These are phyloP conservation scores for Latrodectus elegans DNA, from an alignment of 2,888 invertebrate species.

Conservation along the genomic window DNA sequence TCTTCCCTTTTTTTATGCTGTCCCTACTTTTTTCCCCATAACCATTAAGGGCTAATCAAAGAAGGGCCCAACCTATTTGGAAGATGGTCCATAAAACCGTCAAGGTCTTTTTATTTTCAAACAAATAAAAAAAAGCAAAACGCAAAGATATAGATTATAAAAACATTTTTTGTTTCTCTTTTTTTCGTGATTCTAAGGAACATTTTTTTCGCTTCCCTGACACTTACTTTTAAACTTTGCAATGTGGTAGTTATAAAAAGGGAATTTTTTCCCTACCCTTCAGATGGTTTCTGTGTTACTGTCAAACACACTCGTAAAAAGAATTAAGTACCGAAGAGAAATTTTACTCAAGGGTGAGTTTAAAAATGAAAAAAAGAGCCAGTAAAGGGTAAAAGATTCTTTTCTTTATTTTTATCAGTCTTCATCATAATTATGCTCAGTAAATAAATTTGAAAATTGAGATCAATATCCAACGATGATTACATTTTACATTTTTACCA, in stretches of 20 bases:
- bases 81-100: slow-evolving; percentile 56
- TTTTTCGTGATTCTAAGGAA: slow-evolving; percentile 29
- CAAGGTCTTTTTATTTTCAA: slow-evolving; percentile 53
- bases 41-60: slow-evolving; percentile 63
- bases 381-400: slow-evolving; percentile 18
- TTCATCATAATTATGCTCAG: slow-evolving; percentile 48
- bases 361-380: slow-evolving; percentile 53
- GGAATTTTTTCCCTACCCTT: slow-evolving; percentile 21
- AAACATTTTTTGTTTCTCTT: slow-evolving; percentile 34
- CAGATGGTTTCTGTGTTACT: slow-evolving; percentile 58
- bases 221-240: slow-evolving; percentile 11
- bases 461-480: no score
- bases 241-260: slow-evolving; percentile 9
- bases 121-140: slow-evolving; percentile 16
- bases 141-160: slow-evolving; percentile 53
- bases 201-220: slow-evolving; percentile 8
- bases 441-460: slow-evolving; percentile 36
- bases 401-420: slow-evolving; percentile 14
- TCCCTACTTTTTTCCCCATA: slow-evolving; percentile 49
- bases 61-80: neutral
- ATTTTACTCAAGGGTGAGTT: slow-evolving; percentile 63
- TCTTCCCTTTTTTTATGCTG: slow-evolving; percentile 29
- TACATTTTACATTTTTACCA: no score
- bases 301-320: slow-evolving; percentile 67
- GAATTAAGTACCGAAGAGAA: slow-evolving; percentile 63